phyloP scores from a whole-genome alignment of 2,797 vertebrate species.

The Lepus oiostolus region DNA sequence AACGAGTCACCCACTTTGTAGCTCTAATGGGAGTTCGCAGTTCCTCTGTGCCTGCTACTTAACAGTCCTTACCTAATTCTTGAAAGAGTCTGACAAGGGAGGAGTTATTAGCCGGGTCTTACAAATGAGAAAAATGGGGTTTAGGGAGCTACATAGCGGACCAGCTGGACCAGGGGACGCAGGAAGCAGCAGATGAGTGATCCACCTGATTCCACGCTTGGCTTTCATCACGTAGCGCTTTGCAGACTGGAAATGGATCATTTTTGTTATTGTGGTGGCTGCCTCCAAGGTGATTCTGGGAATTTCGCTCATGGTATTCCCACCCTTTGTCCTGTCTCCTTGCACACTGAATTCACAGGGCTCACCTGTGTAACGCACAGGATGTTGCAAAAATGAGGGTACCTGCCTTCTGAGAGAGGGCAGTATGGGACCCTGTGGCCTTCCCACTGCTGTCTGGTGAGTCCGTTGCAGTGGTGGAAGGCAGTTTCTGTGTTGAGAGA shows the following conservation, averaged over 20 bases:
- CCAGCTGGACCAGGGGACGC: neutral
- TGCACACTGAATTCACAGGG: neutral
- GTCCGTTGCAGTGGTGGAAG: neutral
- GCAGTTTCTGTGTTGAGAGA: neutral
- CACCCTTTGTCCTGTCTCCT: neutral
- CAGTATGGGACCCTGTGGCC: neutral
- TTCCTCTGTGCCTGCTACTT: neutral
- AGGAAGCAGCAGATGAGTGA: neutral
- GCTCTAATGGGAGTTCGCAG: neutral
- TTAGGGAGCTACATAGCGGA: neutral
- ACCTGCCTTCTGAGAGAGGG: neutral
- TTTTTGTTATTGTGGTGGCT: neutral
- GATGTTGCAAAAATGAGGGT: neutral
- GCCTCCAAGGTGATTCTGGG: neutral
- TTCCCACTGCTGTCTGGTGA: neutral
- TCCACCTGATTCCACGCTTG: neutral
- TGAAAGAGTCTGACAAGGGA: neutral
- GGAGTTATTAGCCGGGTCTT: neutral
- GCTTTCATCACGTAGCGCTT: neutral
- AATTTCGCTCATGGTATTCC: neutral
- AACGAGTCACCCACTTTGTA: neutral
- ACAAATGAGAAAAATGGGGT: neutral
- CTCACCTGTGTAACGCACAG: neutral
- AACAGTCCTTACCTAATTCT: neutral
- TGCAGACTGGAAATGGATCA: neutral